Conservation (phyloP, 2,797 vertebrate species). For the Pseudopleuronectes americanus region DNA sequence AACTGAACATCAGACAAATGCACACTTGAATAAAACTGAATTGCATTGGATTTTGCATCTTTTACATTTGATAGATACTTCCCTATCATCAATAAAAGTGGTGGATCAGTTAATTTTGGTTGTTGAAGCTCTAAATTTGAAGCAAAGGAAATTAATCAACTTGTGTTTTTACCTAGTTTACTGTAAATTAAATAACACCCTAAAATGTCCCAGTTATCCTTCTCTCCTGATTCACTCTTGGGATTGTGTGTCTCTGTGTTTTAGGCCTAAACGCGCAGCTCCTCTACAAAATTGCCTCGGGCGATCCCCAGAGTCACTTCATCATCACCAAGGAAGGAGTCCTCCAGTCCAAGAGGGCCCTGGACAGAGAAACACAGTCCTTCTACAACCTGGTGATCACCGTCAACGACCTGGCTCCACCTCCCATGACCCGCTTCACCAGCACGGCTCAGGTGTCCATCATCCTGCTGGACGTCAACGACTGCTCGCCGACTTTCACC, state of each 20-base stretch:
- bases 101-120: too few relatives aligned
- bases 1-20: too few relatives aligned
- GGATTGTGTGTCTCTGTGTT: slow-evolving; percentile 15
- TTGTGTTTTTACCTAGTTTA: too few relatives aligned
- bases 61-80: too few relatives aligned
- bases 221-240: background rate
- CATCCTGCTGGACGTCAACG: slow-evolving; percentile 95
- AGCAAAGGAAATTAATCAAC: too few relatives aligned
- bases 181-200: too few relatives aligned
- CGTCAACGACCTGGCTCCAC: slow-evolving; percentile 88
- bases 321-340: slow-evolving; percentile 82
- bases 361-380: slow-evolving; percentile 94
- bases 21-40: too few relatives aligned
- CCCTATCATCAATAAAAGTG: too few relatives aligned
- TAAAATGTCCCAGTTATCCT: background rate
- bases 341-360: slow-evolving; percentile 82
- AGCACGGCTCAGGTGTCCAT: slow-evolving; percentile 93
- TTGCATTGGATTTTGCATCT: too few relatives aligned
- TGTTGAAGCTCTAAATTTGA: too few relatives aligned
- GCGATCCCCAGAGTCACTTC: slow-evolving; percentile 91
- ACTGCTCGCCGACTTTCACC: slow-evolving; percentile 90
- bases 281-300: slow-evolving; percentile 89
- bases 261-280: slow-evolving; percentile 91
- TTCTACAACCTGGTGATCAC: slow-evolving; percentile 95
- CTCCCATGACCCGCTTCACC: slow-evolving; percentile 86